These are phyloP conservation scores for Cochlearius cochlearius DNA, from an alignment of 2,113 vertebrate genomes.

Conservation along the genomic window DNA sequence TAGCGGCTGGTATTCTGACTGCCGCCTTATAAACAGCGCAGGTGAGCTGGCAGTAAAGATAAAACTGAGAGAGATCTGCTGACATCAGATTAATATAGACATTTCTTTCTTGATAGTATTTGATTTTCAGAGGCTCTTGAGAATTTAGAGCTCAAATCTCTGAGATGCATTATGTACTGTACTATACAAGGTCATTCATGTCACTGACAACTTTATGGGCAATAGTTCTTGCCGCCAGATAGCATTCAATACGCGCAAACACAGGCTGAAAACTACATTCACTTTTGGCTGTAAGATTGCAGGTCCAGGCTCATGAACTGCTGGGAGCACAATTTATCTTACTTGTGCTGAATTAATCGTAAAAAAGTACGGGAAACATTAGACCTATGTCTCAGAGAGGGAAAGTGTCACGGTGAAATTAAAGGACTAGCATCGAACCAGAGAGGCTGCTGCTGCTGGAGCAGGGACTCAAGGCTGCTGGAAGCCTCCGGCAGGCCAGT, in stretches of 20 bases:
- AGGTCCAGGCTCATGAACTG: neutral
- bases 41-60: neutral
- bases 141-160: neutral
- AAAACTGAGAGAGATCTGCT: neutral
- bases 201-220: neutral
- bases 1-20: neutral
- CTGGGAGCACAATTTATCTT: conserved; percentile 4
- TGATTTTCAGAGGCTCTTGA: conserved; percentile 8
- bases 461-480: neutral
- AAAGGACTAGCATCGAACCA: neutral
- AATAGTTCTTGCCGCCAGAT: neutral
- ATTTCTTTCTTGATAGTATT: neutral
- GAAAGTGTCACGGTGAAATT: neutral
- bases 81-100: neutral
- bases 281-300: neutral
- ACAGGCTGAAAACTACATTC: neutral
- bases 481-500: neutral
- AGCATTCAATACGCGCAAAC: neutral
- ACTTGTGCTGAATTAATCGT: neutral
- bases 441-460: neutral
- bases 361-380: neutral
- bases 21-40: neutral
- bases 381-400: neutral
- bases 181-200: neutral
- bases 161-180: neutral